Base-by-base conservation (phyloP, 2,797 vertebrate species). In the Chaetophractus vellerosus region DNA sequence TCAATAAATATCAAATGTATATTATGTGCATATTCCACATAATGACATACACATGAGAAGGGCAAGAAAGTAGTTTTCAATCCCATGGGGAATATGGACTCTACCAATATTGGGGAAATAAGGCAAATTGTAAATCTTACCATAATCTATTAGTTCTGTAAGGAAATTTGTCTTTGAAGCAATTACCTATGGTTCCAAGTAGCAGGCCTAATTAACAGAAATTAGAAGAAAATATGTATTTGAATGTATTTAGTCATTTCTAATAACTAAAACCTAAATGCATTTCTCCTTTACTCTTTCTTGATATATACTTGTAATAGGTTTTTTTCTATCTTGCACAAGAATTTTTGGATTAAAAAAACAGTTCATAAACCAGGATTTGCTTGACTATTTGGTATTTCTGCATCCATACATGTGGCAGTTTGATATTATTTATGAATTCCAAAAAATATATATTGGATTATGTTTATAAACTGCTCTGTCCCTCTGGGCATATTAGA, bases 101-200 rank as follows among this genome's bases (percentile, higher is more conserved):
- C 61, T 72, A 72, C 48, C 33, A 90, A 71, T 7, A 28, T 2
- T 36, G 50, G 21, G 1, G 2, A 63, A 78, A 79, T 78, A 18
- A 6, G 28, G n/a, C 26, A 50, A 87, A 18, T 14, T 86, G 6
- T 50, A 74, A 59, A 87, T 87, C 79, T 28, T 93, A 48, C 61
- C 9, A 81, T 18, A 2, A 69, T 57, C 23, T 93, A 68, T 55
- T 79, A 91, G 81, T 91, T 93, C 91, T 92, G 14, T 38, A 75
- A 79, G 41, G 57, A 92, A 83, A 90, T 14, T 50, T 74, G 14
- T 9, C 31, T 31, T 93, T 81, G 28, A 87, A 63, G 15, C 5
- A 78, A 59, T 87, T 87, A 28, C 7, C 14, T 55, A 16, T 21
- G 48, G 19, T 31, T 72, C 52, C 5, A 66, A 31, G 11, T 36